Conservation (phyloP, 1,140 invertebrate genomes). For the Drosophila athabasca region DNA sequence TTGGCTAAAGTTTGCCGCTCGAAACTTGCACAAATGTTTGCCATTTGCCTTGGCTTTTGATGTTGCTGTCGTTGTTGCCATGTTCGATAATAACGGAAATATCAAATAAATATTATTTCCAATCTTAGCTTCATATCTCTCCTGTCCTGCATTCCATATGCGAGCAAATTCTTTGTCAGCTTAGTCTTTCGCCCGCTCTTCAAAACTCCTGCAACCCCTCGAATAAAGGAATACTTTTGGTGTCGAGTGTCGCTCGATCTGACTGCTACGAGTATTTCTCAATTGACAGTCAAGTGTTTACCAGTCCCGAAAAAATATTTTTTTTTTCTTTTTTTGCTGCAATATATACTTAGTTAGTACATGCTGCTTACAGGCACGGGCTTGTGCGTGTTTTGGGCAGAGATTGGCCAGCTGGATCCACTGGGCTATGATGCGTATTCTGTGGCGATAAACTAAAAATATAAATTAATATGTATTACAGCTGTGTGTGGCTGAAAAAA, state of each 20-base stretch:
- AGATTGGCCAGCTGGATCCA: too few relatives aligned
- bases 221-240: conserved; percentile 21
- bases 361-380: not conserved
- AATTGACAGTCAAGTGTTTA: conserved; percentile 53
- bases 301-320: conserved; percentile 23
- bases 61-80: conserved; percentile 8
- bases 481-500: too few relatives aligned
- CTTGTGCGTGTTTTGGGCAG: too few relatives aligned
- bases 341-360: conserved; percentile 34
- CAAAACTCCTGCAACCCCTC: conserved; percentile 8
- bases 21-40: conserved; percentile 65
- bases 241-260: conserved; percentile 22
- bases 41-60: conserved; percentile 19
- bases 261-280: not conserved
- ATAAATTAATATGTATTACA: too few relatives aligned
- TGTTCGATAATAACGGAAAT: conserved; percentile 55
- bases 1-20: conserved; percentile 57
- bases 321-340: conserved; percentile 22
- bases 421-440: too few relatives aligned
- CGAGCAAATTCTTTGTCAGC: conserved; percentile 42
- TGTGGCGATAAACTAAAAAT: too few relatives aligned
- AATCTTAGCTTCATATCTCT: conserved; percentile 34
- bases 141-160: conserved; percentile 47
- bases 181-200: conserved; percentile 26
- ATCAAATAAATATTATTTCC: conserved; percentile 79